phyloP scores from a whole-genome alignment of 2,888 invertebrate species.

The Cephus spinipes region DNA sequence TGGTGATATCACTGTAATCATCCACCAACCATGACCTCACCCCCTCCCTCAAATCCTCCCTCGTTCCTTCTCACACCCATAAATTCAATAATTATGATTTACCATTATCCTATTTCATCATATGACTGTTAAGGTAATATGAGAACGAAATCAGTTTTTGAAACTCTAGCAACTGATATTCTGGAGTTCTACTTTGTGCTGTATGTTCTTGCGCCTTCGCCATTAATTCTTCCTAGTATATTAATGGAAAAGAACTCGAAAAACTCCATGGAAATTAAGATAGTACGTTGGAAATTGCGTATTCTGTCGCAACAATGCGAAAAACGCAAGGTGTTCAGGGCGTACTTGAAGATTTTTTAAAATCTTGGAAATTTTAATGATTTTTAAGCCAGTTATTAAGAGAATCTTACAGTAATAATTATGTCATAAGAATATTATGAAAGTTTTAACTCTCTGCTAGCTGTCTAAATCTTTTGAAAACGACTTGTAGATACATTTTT shows the following conservation, averaged over 20 bases:
- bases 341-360: not conserved
- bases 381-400: not conserved
- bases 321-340: not conserved
- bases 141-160: not conserved
- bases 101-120: not conserved
- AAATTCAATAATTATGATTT: not conserved
- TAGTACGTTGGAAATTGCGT: not conserved
- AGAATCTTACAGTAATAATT: no score
- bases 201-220: not conserved
- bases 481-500: not conserved
- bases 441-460: not conserved
- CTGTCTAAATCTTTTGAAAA: not conserved
- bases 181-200: not conserved
- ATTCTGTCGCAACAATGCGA: not conserved
- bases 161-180: not conserved
- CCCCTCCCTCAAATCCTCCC: not conserved
- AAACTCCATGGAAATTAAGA: not conserved
- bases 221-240: not conserved
- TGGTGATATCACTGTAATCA: conserved; percentile 9
- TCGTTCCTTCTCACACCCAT: not conserved
- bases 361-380: not conserved
- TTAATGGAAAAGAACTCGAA: not conserved
- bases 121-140: not conserved
- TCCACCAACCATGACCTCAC: not conserved
- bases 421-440: no score